phyloP scores from a whole-genome alignment of 2,797 vertebrate species.

The Betta splendens region DNA sequence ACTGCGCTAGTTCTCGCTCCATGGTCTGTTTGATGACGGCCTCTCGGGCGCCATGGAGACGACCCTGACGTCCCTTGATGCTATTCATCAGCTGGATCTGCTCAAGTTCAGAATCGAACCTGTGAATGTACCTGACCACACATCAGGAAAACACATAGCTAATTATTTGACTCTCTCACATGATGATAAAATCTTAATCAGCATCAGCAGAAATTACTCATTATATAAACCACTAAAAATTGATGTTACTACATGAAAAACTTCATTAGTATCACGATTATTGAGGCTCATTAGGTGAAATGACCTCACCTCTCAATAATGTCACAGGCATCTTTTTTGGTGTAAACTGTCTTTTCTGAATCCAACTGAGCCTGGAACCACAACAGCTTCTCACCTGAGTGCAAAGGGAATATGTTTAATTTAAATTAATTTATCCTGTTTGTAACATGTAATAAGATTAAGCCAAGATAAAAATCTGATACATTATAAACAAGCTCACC shows the following conservation, averaged over 20 bases:
- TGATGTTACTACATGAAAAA: background rate
- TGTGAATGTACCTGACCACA: constrained; percentile 86
- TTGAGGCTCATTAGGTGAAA: too few species aligned
- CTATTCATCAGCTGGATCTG: constrained; percentile 93
- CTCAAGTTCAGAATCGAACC: constrained; percentile 90
- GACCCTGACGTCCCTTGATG: constrained; percentile 93
- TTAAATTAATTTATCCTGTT: background rate
- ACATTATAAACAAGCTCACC: constrained; percentile 74
- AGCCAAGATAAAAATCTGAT: background rate
- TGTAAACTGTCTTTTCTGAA: constrained; percentile 82
- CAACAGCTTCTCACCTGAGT: constrained; percentile 90
- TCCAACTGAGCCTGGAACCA: constrained; percentile 95
- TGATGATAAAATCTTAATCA: too few species aligned
- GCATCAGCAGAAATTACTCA: too few species aligned
- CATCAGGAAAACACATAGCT: background rate
- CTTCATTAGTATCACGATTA: background rate
- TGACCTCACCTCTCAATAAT: constrained; percentile 86
- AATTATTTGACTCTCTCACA: too few species aligned
- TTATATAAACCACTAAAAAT: too few species aligned
- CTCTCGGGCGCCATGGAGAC: constrained; percentile 89
- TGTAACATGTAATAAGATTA: too few species aligned
- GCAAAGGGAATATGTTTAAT: background rate
- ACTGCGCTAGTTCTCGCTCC: constrained; percentile 87
- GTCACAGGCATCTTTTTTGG: constrained; percentile 88
- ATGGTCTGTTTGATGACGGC: constrained; percentile 88